These are phyloP conservation scores for Platichthys stellatus DNA, from an alignment of 2,113 vertebrate genomes.

Conservation along the genomic window DNA sequence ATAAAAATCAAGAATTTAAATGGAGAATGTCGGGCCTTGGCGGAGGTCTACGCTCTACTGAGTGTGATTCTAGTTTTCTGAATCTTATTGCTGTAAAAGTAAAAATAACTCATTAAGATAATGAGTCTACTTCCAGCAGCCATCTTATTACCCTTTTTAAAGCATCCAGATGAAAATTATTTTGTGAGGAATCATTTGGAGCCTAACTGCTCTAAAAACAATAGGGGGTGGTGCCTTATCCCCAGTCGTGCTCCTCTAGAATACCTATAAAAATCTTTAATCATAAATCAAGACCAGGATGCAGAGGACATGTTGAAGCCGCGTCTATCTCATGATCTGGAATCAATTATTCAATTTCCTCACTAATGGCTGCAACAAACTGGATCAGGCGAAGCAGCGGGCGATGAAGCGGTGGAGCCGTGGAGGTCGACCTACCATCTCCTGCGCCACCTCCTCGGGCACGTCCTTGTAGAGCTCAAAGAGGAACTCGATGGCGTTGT, in stretches of 20 bases:
- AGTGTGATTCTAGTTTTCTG: background rate
- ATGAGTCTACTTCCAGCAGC: background rate
- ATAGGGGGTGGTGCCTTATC: background rate
- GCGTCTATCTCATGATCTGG: conserved; percentile 41
- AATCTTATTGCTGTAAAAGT: background rate
- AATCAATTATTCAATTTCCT: conserved; percentile 46
- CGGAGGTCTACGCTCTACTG: no score
- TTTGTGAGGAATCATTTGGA: background rate
- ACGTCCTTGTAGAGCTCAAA: conserved; percentile 95
- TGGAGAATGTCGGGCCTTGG: no score
- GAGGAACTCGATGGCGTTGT: conserved; percentile 96
- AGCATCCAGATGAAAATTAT: background rate
- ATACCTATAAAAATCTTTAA: conserved; percentile 15
- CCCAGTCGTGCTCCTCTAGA: background rate
- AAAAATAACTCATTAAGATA: conserved; percentile 1
- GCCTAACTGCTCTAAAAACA: background rate
- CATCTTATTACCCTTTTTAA: background rate
- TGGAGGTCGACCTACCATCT: conserved; percentile 87
- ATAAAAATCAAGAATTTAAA: no score
- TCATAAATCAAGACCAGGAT: conserved; percentile 24
- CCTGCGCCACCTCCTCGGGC: conserved; percentile 95
- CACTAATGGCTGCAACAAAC: conserved; percentile 34
- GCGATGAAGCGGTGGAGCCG: background rate
- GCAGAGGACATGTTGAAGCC: background rate
- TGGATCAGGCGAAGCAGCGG: background rate